Evolutionary conservation across 1,140 invertebrate species (phyloP).

Genomic region (Acromyrmex heyeri): DNA sequence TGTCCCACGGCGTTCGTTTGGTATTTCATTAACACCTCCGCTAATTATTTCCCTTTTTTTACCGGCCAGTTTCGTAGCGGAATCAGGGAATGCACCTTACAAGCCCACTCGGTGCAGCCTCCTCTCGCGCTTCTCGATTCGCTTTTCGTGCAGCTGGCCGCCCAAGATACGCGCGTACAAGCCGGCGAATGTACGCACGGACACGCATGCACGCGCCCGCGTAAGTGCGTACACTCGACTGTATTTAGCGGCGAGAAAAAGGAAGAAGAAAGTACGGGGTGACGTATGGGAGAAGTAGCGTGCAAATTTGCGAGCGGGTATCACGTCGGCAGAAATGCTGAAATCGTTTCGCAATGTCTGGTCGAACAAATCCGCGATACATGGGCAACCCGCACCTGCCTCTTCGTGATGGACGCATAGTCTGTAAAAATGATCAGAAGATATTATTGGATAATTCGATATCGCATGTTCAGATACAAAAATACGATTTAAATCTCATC

Average conservation of each 20-base stretch:
- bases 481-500: neutral
- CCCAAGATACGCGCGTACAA: constrained; percentile 12
- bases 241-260: constrained; percentile 25
- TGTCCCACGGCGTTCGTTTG: constrained; percentile 86
- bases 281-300: constrained; percentile 3
- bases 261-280: neutral
- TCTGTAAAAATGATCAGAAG: neutral
- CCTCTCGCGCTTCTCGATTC: neutral
- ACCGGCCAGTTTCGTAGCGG: constrained; percentile 73
- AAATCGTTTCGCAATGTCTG: constrained; percentile 4
- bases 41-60: constrained; percentile 86
- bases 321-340: neutral
- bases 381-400: neutral
- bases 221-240: constrained; percentile 14
- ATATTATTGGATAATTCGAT: neutral
- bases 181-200: neutral
- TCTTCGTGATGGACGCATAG: neutral
- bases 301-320: constrained; percentile 47
- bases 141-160: constrained; percentile 27
- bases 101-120: constrained; percentile 55
- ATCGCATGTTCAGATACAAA: neutral
- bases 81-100: constrained; percentile 74
- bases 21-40: constrained; percentile 87
- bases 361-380: neutral
- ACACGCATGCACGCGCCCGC: constrained; percentile 5